Evolutionary conservation across 2,888 invertebrate genomes (phyloP).

Genomic region (Calliopum simillimum): DNA sequence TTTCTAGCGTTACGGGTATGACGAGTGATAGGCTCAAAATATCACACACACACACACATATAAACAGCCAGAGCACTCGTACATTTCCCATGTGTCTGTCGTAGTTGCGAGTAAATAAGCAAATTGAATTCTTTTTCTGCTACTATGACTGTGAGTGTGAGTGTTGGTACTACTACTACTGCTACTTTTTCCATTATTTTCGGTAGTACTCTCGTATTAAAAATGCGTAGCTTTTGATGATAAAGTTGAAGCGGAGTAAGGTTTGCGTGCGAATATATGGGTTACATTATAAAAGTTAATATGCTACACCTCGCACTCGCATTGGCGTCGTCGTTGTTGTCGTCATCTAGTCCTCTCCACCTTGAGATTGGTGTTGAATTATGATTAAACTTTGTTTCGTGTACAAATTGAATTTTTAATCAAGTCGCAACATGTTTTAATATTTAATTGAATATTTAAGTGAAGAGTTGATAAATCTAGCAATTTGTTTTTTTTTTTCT

Average conservation of each 20-base stretch:
- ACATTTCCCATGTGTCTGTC: conserved; percentile 3
- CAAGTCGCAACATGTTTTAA: too few species aligned
- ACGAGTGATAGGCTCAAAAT: too few species aligned
- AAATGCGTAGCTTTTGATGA: neutral
- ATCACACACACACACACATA: too few species aligned
- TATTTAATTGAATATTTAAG: conserved; percentile 37
- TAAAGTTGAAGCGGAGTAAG: neutral
- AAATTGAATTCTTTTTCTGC: conserved; percentile 27
- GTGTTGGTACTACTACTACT: neutral
- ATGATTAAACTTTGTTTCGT: conserved; percentile 18
- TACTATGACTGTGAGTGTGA: neutral
- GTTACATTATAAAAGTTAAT: conserved; percentile 9
- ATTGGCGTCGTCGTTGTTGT: too few species aligned
- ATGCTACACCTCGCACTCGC: neutral
- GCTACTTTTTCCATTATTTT: neutral
- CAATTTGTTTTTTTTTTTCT: too few species aligned
- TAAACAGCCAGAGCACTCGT: neutral
- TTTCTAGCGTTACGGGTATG: conserved; percentile 7
- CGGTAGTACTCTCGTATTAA: conserved; percentile 15
- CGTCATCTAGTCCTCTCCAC: neutral
- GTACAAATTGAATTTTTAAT: neutral
- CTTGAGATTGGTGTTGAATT: conserved; percentile 2
- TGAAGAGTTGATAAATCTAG: conserved; percentile 39
- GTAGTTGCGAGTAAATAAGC: conserved; percentile 31
- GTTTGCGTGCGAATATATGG: neutral